Evolutionary conservation across 1,140 invertebrate genomes (phyloP).

Genomic region (Trichonephila inaurata): DNA sequence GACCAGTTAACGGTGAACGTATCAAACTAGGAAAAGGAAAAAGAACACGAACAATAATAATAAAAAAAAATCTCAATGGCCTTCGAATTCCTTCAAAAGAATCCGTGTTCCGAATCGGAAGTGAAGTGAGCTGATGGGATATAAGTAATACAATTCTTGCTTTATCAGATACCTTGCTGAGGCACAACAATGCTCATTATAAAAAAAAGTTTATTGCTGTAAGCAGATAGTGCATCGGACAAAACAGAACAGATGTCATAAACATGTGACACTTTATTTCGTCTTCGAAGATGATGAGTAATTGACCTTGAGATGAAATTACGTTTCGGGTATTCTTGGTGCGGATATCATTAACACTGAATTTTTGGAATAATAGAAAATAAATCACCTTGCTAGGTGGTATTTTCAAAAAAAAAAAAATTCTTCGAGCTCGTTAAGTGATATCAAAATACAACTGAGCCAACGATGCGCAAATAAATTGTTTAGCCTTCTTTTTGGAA

Average conservation of each 20-base stretch:
- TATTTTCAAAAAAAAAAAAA: neutral
- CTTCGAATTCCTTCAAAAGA: slow-evolving; percentile 45
- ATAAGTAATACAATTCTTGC: neutral
- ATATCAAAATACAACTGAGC: slow-evolving; percentile 14
- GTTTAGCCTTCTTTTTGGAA: neutral
- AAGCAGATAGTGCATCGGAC: neutral
- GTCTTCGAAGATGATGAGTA: neutral
- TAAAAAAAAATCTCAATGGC: slow-evolving; percentile 30
- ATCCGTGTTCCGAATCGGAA: slow-evolving; percentile 39
- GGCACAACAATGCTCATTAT: neutral
- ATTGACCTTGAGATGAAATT: neutral
- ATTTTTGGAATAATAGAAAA: neutral
- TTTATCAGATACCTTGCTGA: neutral
- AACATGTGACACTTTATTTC: neutral
- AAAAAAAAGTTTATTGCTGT: neutral
- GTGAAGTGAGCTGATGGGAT: neutral
- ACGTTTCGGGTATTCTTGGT: neutral
- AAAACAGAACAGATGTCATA: neutral
- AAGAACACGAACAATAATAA: neutral
- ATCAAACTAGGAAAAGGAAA: neutral
- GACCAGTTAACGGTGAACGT: slow-evolving; percentile 43
- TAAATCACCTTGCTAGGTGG: neutral
- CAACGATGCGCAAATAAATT: neutral
- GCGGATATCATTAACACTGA: neutral
- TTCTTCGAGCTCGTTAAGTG: neutral